Percentiles rank a stretch among this genome's conserved stretches.
phyloP scores from a whole-genome alignment of 1,140 invertebrate genomes.

The Thaumetopoea pityocampa region DNA sequence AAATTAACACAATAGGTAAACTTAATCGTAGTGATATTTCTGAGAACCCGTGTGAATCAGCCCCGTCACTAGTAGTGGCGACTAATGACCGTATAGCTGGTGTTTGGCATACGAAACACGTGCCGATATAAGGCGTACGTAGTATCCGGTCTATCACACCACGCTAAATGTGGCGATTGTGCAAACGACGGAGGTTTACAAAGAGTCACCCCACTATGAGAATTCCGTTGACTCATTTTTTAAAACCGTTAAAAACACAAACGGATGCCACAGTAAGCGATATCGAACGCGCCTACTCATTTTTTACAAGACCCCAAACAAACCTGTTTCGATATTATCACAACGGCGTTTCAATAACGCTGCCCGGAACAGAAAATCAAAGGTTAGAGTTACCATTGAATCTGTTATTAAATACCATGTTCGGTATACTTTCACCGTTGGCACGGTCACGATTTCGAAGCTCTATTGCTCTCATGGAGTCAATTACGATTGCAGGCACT shows the following conservation, averaged over 20 bases:
- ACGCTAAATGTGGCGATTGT: constrained; percentile 29
- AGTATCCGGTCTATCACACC: constrained; percentile 35
- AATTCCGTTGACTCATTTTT: constrained; percentile 38
- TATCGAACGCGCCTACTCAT: constrained; percentile 1
- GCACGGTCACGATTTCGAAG: constrained; percentile 46
- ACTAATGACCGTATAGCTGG: constrained; percentile 11
- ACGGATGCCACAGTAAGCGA: constrained; percentile 4
- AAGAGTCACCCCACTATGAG: constrained; percentile 32
- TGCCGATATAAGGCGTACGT: constrained; percentile 34
- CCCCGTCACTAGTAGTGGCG: constrained; percentile 16
- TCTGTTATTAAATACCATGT: constrained; percentile 22
- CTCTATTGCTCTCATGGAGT: constrained; percentile 13
- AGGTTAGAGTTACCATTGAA: neutral
- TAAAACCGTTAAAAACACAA: constrained; percentile 12
- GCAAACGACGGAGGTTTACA: constrained; percentile 53
- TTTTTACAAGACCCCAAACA: constrained; percentile 1
- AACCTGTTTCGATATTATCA: constrained; percentile 8
- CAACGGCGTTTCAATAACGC: constrained; percentile 10
- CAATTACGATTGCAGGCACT: constrained; percentile 30
- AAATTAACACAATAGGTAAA: constrained; percentile 1
- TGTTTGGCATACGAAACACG: constrained; percentile 35
- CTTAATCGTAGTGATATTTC: constrained; percentile 18
- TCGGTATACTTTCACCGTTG: constrained; percentile 46
- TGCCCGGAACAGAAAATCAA: constrained; percentile 4
- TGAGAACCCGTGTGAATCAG: constrained; percentile 31